phyloP scores from a whole-genome alignment of 1,140 invertebrate genomes.

The Formica selysi region DNA sequence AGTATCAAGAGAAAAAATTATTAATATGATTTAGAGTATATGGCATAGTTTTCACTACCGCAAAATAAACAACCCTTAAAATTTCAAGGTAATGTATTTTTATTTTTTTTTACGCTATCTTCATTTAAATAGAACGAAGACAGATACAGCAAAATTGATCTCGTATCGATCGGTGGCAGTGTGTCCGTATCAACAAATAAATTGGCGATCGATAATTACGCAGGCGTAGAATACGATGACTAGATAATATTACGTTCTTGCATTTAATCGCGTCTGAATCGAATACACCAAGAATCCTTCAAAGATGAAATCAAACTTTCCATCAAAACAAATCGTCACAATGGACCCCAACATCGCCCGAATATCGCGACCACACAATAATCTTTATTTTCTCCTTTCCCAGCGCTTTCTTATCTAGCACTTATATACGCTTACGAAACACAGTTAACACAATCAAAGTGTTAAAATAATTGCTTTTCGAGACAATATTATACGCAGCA shows the following conservation, averaged over 20 bases:
- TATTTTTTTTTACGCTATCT: conserved; percentile 46
- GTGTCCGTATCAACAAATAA: conserved; percentile 37
- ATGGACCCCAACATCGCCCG: not conserved
- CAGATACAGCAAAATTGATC: conserved; percentile 57
- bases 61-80: conserved; percentile 34
- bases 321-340: not conserved
- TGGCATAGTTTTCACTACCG: conserved; percentile 13
- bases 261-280: not conserved
- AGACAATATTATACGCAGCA: conserved; percentile 36
- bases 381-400: not conserved
- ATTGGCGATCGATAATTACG: conserved; percentile 32
- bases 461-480: conserved; percentile 13
- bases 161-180: conserved; percentile 59
- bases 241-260: conserved; percentile 38
- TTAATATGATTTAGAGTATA: conserved; percentile 20
- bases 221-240: conserved; percentile 13
- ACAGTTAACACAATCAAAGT: conserved; percentile 34
- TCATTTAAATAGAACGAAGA: conserved; percentile 46
- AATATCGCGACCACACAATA: conserved; percentile 5
- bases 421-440: conserved; percentile 26
- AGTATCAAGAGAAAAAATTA: not conserved
- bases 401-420: not conserved
- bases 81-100: conserved; percentile 42
- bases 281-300: conserved; percentile 33
- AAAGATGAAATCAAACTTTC: not conserved